Base-by-base conservation (phyloP, 2,888 invertebrate genomes). In the Liodrosophila aerea region DNA sequence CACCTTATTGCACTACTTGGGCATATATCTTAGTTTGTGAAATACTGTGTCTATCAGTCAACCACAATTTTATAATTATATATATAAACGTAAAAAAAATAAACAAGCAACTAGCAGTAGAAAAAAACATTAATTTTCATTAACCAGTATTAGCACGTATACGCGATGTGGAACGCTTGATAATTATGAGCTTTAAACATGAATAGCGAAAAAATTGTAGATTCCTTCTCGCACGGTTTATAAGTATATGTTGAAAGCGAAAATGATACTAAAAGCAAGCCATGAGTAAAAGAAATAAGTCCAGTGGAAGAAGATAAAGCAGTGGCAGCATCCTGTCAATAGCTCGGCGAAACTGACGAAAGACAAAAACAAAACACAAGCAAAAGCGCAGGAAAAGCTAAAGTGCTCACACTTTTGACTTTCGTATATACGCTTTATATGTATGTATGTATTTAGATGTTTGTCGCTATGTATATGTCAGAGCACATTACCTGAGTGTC, bases 151-250 rank as follows among this genome's bases (percentile, higher is more conserved):
- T 46, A 40, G 45, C 66, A 53, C 61, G 65, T 73, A 59, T 66
- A 76, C 64, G 64, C 63, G 76, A 63, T 67, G 68, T 76, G 73
- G 50, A 80, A 70, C 45, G 74, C 64, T 68, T 73, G 66, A 71
- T 80, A 80, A 80, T 84, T 69, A 78, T 83, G 80, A 59, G 70
- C 63, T 63, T 68, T 66, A 73, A 76, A 57, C 81, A 83, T 76
- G 73, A 62, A 71, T 53, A 41, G 37, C 15, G 22, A 16, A 27
- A 60, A 59, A 52, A 39, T 50, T 64, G 57, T 64, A 36, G 47
- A 41, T 56, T 39, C 12, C 30, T 11, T 27, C 11, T 4, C 34
- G 4, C 5, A 8, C 16, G 5, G 22, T 22, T 22, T 22, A n/a
- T n/a, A n/a, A n/a, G n/a, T 22, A 22, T 22, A 5, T 37, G 46